These are phyloP conservation scores for Oncopeltus fasciatus DNA, from an alignment of 1,140 invertebrate species.

Conservation along the genomic window DNA sequence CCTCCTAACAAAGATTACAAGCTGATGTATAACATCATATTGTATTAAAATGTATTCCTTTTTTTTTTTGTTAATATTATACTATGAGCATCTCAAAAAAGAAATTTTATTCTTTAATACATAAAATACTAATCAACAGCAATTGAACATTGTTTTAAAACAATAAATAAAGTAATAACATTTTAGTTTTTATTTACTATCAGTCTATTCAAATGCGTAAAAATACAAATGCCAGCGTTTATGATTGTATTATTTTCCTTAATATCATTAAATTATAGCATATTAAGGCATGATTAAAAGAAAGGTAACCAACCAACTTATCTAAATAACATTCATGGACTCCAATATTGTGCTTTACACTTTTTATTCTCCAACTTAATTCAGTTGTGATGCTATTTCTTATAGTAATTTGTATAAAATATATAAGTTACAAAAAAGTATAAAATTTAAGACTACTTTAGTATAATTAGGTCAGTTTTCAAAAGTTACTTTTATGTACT, in stretches of 20 bases:
- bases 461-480: conserved; percentile 2
- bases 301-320: neutral
- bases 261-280: neutral
- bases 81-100: neutral
- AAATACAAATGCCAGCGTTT: neutral
- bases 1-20: neutral
- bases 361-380: neutral
- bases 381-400: neutral
- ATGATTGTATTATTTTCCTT: neutral
- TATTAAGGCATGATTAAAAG: neutral
- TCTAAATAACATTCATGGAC: neutral
- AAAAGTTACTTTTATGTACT: neutral
- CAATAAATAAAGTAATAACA: neutral
- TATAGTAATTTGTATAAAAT: neutral
- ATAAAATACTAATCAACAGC: neutral
- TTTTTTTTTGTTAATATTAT: neutral
- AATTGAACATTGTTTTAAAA: neutral
- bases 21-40: neutral
- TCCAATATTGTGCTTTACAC: neutral
- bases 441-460: conserved; percentile 2
- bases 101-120: neutral
- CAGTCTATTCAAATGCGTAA: conserved; percentile 4
- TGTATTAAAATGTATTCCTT: neutral
- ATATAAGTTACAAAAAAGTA: conserved; percentile 3
- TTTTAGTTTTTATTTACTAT: conserved; percentile 1